phyloP scores from a whole-genome alignment of 2,888 invertebrate genomes.

The Drosophila pseudotakahashii region DNA sequence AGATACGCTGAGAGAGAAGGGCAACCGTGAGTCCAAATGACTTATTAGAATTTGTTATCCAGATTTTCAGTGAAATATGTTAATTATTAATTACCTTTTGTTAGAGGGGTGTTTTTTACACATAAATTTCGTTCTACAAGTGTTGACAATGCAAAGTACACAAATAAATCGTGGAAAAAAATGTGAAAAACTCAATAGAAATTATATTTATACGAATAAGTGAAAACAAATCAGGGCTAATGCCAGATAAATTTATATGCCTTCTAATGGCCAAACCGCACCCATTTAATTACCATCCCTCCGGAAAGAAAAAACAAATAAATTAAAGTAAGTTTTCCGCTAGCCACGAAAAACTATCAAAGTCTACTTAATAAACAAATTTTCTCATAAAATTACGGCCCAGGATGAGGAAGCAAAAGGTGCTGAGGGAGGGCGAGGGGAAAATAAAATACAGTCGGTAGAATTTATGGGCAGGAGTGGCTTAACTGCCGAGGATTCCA shows the following conservation, averaged over 20 bases:
- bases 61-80: conserved; percentile 68
- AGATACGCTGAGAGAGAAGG: conserved; percentile 42
- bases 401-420: conserved; percentile 41
- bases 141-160: conserved; percentile 62
- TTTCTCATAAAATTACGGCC: conserved; percentile 81
- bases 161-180: conserved; percentile 37
- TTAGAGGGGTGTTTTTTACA: conserved; percentile 37
- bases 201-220: conserved; percentile 26
- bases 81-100: conserved; percentile 70
- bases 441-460: conserved; percentile 76
- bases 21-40: conserved; percentile 51
- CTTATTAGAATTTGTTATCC: conserved; percentile 69
- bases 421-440: conserved; percentile 11
- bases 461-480: conserved; percentile 81
- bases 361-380: conserved; percentile 82
- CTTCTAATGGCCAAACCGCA: conserved; percentile 66
- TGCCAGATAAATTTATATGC: conserved; percentile 57
- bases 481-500: conserved; percentile 58
- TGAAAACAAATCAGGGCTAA: conserved; percentile 74
- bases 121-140: conserved; percentile 64
- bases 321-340: conserved; percentile 58
- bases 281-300: conserved; percentile 74
- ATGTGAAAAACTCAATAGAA: conserved; percentile 17
- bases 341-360: conserved; percentile 67
- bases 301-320: conserved; percentile 70